Base-by-base conservation (phyloP, 1,140 invertebrate genomes). In the Drosophila seguyi region DNA sequence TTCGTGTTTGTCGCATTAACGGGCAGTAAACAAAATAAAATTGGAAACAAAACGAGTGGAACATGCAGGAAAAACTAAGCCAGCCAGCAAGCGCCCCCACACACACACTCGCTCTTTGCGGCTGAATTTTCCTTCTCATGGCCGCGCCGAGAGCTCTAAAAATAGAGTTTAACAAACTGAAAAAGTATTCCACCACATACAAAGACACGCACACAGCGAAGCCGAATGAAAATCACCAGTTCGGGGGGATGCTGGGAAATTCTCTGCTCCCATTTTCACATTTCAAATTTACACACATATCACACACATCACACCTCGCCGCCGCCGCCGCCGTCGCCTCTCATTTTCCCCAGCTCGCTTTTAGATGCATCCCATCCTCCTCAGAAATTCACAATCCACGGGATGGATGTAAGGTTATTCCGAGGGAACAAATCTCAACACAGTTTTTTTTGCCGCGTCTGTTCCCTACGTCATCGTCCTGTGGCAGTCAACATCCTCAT, bases 81-180 rank as follows among this genome's bases (percentile, higher is more conserved):
- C 84, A 88, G 76, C 84, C 55, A 88, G 74, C 84, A 71, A 88
- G 74, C 84, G 79, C 77, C 74, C 85, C 81, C 84, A 74, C 85
- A 90, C 48, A 50, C 27, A 31, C 48, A 4, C 56, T 71, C 65
- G 61, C 57, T 31, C 60, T 55, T 48, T 29, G 41, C 20, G 58
- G 42, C 57, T 52, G 61, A 73, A 67, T 82, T 82, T 74, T 61
- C 72, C 72, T 75, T 75, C 71, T 67, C 73, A 76, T 80, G 81
- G 81, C 77, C 81, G 86, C 63, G 52, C 63, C 60, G 77, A 61
- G 71, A 50, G 85, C 85, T 90, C 85, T 88, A 88, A 81, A 90
- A 90, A 88, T 88, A 88, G 85, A 88, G 85, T 88, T 88, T 88
- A 85, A 90, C 81, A 90, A 88, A 85, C 85, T 88, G 85, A 81